A percentile compares a stretch with the other conserved stretches of the same genome.
Evolutionary conservation across 1,140 invertebrate species (phyloP).

Genomic region (Aporrectodea caliginosa): DNA sequence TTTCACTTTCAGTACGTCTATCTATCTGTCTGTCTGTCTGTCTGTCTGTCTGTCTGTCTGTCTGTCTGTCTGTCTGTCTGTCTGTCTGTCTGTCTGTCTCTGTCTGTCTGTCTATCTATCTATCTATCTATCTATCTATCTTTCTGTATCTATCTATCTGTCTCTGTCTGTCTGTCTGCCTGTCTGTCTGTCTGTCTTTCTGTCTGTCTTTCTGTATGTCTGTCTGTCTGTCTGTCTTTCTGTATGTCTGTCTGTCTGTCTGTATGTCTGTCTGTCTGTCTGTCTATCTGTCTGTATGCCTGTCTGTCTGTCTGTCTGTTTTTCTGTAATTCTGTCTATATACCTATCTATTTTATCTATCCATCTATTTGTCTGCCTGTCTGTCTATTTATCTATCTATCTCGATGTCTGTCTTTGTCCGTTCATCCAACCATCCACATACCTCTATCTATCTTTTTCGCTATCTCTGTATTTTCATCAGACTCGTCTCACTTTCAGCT

Average conservation of each 20-base stretch:
- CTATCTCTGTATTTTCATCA: background rate
- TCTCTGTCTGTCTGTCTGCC: background rate
- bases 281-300: background rate
- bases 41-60: background rate
- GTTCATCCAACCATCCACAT: background rate
- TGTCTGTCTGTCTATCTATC: background rate
- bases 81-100: background rate
- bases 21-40: too few relatives aligned
- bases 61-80: conserved; percentile 1
- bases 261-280: background rate
- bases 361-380: background rate
- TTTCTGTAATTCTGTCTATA: background rate
- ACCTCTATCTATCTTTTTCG: too few relatives aligned
- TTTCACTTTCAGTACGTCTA: too few relatives aligned
- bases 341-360: too few relatives aligned
- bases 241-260: background rate
- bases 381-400: background rate
- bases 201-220: background rate
- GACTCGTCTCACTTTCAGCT: background rate
- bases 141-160: background rate
- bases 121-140: background rate
- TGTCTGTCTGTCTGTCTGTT: background rate
- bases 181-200: background rate
- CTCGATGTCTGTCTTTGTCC: background rate
- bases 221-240: background rate